These are phyloP conservation scores for Lerista edwardsae DNA, from an alignment of 2,797 vertebrate species.

Conservation along the genomic window DNA sequence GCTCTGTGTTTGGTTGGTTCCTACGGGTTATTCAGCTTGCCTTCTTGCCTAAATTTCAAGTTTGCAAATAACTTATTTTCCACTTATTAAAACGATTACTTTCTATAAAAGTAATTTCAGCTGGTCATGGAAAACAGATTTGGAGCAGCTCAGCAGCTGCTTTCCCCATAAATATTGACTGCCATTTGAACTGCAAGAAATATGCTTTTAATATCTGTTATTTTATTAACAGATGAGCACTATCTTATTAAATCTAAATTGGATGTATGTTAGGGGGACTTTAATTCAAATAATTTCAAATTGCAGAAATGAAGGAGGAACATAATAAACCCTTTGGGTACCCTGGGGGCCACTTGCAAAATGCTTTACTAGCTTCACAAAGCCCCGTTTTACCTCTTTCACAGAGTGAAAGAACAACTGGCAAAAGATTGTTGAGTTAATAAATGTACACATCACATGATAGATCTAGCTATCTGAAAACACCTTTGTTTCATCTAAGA, in stretches of 20 bases:
- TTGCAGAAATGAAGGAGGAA: conserved; percentile 43
- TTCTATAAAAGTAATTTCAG: conserved; percentile 51
- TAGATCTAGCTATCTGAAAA: neutral
- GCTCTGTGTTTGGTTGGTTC: neutral
- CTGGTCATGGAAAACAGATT: conserved; percentile 52
- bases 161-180: conserved; percentile 33
- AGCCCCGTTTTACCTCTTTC: conserved; percentile 40
- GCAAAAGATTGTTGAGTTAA: neutral
- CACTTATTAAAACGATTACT: conserved; percentile 56
- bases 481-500: neutral
- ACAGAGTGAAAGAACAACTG: conserved; percentile 27
- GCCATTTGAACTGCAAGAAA: conserved; percentile 61
- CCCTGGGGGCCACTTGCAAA: conserved; percentile 35
- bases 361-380: conserved; percentile 42
- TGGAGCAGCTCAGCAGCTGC: conserved; percentile 37
- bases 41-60: conserved; percentile 38
- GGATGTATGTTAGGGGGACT: conserved; percentile 45
- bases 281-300: conserved; percentile 61
- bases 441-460: neutral
- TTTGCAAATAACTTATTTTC: conserved; percentile 48
- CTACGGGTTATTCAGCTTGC: conserved; percentile 8
- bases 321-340: conserved; percentile 44
- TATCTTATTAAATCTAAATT: conserved; percentile 69
- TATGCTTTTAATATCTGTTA: conserved; percentile 54
- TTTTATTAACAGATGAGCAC: conserved; percentile 62